phyloP scores from a whole-genome alignment of 2,888 invertebrate species.

The Phanerotoma sp. region DNA sequence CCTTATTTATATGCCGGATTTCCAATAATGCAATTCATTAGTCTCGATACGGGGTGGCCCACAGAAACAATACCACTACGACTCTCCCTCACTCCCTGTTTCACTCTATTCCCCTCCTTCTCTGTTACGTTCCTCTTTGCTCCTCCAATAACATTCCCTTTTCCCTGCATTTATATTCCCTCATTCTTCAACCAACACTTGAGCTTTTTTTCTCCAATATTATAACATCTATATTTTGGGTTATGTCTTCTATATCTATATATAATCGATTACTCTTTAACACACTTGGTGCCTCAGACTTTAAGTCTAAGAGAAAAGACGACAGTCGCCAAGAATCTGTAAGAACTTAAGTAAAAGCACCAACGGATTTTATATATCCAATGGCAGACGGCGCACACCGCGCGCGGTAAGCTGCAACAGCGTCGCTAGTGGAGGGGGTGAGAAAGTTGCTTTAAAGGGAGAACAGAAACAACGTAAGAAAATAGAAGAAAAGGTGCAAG shows the following conservation, averaged over 20 bases:
- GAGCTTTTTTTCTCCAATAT: neutral
- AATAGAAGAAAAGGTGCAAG: constrained; percentile 4
- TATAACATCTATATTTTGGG: no score
- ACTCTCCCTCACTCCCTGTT: constrained; percentile 3
- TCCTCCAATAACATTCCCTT: neutral
- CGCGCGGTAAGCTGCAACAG: neutral
- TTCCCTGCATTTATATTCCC: neutral
- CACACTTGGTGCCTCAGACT: neutral
- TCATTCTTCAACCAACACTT: constrained; percentile 4
- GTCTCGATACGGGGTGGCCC: constrained; percentile 31
- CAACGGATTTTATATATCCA: neutral
- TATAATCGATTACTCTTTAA: constrained; percentile 16
- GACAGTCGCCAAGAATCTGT: neutral
- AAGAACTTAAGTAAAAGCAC: neutral
- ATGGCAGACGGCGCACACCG: neutral
- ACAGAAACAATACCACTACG: constrained; percentile 39
- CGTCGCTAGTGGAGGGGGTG: constrained; percentile 3
- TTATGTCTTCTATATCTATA: neutral
- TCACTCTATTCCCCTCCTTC: neutral
- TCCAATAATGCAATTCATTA: constrained; percentile 48
- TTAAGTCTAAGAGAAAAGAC: constrained; percentile 3
- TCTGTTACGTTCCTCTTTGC: constrained; percentile 3
- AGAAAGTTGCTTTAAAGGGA: constrained; percentile 1
- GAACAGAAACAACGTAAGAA: neutral
- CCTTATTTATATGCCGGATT: constrained; percentile 47